Evolutionary conservation across 2,113 vertebrate genomes (phyloP).

Genomic region (Sorex fumeus): DNA sequence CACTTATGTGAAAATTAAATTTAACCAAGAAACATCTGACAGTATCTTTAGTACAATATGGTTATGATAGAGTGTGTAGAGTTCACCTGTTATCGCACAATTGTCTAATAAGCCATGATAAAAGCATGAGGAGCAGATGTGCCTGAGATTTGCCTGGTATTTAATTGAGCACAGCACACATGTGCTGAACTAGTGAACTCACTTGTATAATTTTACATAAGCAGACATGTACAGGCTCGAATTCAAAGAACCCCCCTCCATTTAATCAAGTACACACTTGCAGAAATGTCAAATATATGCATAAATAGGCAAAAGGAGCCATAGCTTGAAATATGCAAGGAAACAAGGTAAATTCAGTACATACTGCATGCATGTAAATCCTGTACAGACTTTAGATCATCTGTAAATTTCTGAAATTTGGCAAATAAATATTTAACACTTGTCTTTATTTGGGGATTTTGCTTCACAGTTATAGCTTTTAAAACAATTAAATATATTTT

Average conservation of each 20-base stretch:
- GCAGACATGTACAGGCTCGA: conserved; percentile 43
- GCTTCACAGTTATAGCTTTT: conserved; percentile 22
- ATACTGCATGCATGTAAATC: not conserved
- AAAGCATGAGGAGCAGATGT: conserved; percentile 70
- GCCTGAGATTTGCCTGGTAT: conserved; percentile 37
- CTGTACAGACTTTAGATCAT: no score
- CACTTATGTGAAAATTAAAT: conserved; percentile 54
- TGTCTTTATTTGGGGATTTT: conserved; percentile 11
- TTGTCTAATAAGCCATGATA: conserved; percentile 69
- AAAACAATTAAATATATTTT: conserved; percentile 42
- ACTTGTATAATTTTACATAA: conserved; percentile 67
- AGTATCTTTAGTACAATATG: not conserved
- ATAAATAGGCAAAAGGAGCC: conserved; percentile 58
- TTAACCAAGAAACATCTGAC: conserved; percentile 61
- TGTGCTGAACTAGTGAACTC: conserved; percentile 70
- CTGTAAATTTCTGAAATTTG: not conserved
- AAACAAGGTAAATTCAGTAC: not conserved
- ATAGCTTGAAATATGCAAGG: not conserved
- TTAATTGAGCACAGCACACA: conserved; percentile 58
- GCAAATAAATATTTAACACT: not conserved
- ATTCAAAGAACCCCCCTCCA: conserved; percentile 54
- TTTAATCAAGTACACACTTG: conserved; percentile 56
- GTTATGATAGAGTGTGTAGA: not conserved
- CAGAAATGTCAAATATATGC: conserved; percentile 28
- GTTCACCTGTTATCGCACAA: conserved; percentile 66